Conservation (phyloP, 2,797 vertebrate species). For the Tangara arthus region DNA sequence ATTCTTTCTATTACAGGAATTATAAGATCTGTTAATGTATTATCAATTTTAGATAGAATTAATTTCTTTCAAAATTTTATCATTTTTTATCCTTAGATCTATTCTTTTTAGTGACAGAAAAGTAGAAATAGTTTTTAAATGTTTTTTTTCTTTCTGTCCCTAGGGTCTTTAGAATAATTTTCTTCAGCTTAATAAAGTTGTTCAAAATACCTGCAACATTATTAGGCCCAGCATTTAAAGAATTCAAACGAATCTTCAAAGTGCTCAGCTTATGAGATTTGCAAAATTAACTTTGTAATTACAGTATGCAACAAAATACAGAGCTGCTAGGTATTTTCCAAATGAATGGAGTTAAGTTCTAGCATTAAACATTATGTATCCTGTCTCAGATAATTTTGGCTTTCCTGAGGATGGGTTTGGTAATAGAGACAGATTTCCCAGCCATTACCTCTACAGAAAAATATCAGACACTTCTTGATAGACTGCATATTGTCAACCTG, state of each 20-base stretch:
- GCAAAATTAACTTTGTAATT: slow-evolving; percentile 74
- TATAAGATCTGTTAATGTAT: background rate
- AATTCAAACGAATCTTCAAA: slow-evolving; percentile 68
- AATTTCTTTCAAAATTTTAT: background rate
- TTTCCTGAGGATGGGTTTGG: background rate
- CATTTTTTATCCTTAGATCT: background rate
- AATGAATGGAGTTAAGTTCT: slow-evolving; percentile 21
- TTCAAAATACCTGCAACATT: slow-evolving; percentile 50
- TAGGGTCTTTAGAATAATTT: slow-evolving; percentile 34
- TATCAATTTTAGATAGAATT: background rate
- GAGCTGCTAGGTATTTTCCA: slow-evolving; percentile 57
- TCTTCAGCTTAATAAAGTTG: slow-evolving; percentile 39
- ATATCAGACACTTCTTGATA: background rate
- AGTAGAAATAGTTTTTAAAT: background rate
- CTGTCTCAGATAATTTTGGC: slow-evolving; percentile 17
- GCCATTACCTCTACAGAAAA: background rate
- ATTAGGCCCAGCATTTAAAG: slow-evolving; percentile 49
- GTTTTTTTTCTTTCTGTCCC: background rate
- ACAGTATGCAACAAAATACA: slow-evolving; percentile 56
- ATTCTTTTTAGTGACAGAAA: background rate
- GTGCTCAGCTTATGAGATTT: slow-evolving; percentile 63
- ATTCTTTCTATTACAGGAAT: background rate
- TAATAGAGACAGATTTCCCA: background rate
- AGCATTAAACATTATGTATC: background rate
- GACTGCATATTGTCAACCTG: background rate